Base-by-base conservation (phyloP, 53 echinoderm and acorn worm species). In the Actinopyga echinites region DNA sequence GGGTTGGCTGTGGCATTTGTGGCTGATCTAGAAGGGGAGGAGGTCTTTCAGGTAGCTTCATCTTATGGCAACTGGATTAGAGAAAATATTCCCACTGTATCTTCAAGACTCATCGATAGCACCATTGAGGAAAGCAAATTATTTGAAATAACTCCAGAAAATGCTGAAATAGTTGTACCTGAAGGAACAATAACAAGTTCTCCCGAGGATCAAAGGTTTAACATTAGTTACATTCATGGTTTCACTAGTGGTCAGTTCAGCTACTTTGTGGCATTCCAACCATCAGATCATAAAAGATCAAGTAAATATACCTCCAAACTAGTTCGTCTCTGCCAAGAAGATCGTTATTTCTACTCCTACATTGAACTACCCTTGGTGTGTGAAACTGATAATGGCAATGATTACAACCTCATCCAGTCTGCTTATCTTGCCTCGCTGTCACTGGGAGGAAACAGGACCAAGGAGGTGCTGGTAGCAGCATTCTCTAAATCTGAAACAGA, bases 211-310 rank as follows among this genome's bases (percentile, higher is more conserved):
- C 68, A 87, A 42, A n/a, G 24, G 9, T 96, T 96, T 59, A 90
- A 94, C 87, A 92, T 96, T 53, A 90, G 80, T 65, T 94, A 94
- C 79, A 83, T 94, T 21, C 79, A 86, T 64, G 93, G 92, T 8
- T 96, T 94, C 57, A 61, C 86, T 4, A 94, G 94, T 57, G 91
- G 87, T 32, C 57, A 61, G 29, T 92, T 92, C 74, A 96, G 90
- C 42, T 96, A 94, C 74, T 90, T 91, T 62, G 85, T 92, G 15
- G 92, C 86, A 26, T 74, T 87, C 28, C 94, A 96, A 65, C 84
- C 88, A 2, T 43, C 79, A 60, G 13, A 74, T 8, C 84, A 83
- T 65, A 8, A 30, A 5, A 86, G 24, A 5, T 84, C 57, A 12
- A 79, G 84, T 65, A 57, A 43, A 32, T 84, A 89, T 68, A 88